Percentiles rank a stretch among this genome's conserved stretches.
Evolutionary conservation across 2,888 invertebrate species (phyloP).

Genomic region (Phania funesta): DNA sequence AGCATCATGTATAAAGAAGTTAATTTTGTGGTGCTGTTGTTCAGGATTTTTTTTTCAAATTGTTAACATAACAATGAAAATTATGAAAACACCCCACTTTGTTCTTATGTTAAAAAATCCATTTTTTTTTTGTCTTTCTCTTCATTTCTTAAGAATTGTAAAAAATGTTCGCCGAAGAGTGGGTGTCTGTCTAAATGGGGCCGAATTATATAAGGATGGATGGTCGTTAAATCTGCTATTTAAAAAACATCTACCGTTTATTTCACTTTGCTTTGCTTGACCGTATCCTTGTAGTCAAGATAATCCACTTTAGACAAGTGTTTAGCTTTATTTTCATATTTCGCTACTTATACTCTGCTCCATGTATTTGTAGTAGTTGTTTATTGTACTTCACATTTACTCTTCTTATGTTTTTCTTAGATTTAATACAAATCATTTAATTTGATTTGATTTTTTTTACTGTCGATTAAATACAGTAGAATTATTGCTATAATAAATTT

Average conservation of each 20-base stretch:
- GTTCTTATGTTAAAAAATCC: constrained; percentile 5
- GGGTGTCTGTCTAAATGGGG: neutral
- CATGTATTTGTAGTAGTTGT: constrained; percentile 2
- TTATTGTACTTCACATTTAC: neutral
- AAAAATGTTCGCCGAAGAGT: neutral
- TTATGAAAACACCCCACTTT: neutral
- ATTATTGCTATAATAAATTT: neutral
- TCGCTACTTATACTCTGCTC: constrained; percentile 2
- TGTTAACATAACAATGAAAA: neutral
- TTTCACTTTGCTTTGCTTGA: neutral
- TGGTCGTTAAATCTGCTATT: constrained; percentile 37
- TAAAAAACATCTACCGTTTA: constrained; percentile 35
- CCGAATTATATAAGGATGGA: constrained; percentile 7
- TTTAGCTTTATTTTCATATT: constrained; percentile 42
- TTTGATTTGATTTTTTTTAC: neutral
- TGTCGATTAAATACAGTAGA: neutral
- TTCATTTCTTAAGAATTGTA: constrained; percentile 2
- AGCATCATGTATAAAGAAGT: no score
- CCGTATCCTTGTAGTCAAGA: constrained; percentile 36
- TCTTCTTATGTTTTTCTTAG: neutral
- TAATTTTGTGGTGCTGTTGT: no score
- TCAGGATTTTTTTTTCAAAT: no score
- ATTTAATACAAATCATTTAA: constrained; percentile 10
- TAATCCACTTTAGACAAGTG: constrained; percentile 60
- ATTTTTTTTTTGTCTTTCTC: constrained; percentile 12